Base-by-base conservation (phyloP, 1,140 invertebrate genomes). In the Argopecten irradians region DNA sequence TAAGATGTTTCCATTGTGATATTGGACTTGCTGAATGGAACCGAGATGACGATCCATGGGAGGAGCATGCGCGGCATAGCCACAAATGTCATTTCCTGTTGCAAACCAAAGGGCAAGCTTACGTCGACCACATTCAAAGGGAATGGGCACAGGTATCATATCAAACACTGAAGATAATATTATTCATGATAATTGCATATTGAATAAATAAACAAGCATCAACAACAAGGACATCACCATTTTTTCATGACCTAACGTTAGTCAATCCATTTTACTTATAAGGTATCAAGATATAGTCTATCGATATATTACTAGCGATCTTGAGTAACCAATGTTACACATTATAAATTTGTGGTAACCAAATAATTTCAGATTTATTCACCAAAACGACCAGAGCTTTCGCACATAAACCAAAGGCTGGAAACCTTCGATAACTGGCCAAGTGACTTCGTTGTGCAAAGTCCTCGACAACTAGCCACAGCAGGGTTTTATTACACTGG, bases 401-500 rank as follows among this genome's bases (percentile, higher is more conserved):
- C 55, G 0, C 22, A 71, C 11, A n/a, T 71, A 1, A 28, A 71
- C n/a, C 1, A 28, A n/a, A 71, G 55, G 28, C n/a, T 71, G 22
- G 55, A 71, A n/a, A 71, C 55, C 22, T 71, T 28, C 55, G 5
- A 71, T 11, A n/a, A 71, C 55, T 89, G 88, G 88, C 88, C 88
- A 39, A 32, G 14, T 1, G 34, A 85, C 22, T 71, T 71, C 22
- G 34, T 83, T 0, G 43, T 35, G 28, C 85, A 86, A 16, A 86
- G 33, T 32, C 88, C 88, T 8, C 32, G 83, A 33, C 46, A 41
- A 32, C n/a, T 89, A 86, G 88, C 88, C 19, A 41, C 35, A 34
- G 88, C 88, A 22, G 88, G 88, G 33, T 89, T 89, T 34, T 89
- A 39, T 35, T 89, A 82, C 39, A 41, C 88, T 86, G 88, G 88